phyloP scores from a whole-genome alignment of 2,888 invertebrate genomes.

The Hylaea fasciaria region DNA sequence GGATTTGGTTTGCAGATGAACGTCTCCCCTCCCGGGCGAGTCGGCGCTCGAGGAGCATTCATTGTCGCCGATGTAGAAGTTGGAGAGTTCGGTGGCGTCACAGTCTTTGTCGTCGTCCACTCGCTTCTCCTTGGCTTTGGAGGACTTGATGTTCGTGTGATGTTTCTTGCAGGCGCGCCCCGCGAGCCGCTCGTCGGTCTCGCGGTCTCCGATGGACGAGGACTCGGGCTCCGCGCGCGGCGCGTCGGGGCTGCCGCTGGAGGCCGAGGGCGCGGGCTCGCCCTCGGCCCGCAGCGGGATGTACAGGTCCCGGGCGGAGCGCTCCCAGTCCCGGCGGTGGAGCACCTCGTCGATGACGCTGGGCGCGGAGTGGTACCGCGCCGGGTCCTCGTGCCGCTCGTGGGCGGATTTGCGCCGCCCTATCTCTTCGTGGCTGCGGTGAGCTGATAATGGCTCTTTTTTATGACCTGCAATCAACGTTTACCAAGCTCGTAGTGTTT shows the following conservation, averaged over 20 bases:
- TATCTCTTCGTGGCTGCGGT: conserved; percentile 76
- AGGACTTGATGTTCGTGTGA: conserved; percentile 73
- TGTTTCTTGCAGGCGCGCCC: conserved; percentile 71
- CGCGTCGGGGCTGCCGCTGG: conserved; percentile 48
- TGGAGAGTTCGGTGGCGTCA: conserved; percentile 65
- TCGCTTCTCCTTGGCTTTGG: conserved; percentile 59
- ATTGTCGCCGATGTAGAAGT: conserved; percentile 70
- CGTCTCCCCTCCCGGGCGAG: conserved; percentile 32
- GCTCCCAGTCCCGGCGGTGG: conserved; percentile 77
- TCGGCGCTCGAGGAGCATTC: conserved; percentile 27
- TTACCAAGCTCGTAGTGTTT: not conserved
- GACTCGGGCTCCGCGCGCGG: conserved; percentile 56
- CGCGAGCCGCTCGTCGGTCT: conserved; percentile 48
- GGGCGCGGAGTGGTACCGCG: conserved; percentile 77
- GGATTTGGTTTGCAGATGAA: conserved; percentile 12
- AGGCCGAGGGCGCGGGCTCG: conserved; percentile 43
- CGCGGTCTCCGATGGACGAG: conserved; percentile 53
- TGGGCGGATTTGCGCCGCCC: conserved; percentile 61
- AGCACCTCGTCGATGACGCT: conserved; percentile 76
- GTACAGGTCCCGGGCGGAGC: conserved; percentile 69
- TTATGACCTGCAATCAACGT: conserved; percentile 54
- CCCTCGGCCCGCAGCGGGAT: conserved; percentile 62
- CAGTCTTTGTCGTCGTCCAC: conserved; percentile 67
- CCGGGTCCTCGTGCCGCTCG: conserved; percentile 50
- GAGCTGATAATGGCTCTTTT: conserved; percentile 64